These are phyloP conservation scores for Coptotermes formosanus DNA, from an alignment of 1,140 invertebrate genomes.

Conservation along the genomic window DNA sequence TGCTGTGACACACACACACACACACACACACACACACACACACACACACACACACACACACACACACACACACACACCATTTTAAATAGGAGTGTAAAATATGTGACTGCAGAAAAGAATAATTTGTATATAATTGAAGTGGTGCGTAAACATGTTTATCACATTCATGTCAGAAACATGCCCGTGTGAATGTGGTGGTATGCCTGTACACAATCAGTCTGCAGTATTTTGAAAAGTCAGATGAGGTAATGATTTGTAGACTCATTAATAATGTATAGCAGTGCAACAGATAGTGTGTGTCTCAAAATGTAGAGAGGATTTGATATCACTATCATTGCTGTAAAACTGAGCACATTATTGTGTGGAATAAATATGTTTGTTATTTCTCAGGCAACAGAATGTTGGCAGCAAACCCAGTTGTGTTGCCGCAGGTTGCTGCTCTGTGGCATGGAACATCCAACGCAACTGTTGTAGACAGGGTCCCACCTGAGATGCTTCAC, in stretches of 20 bases:
- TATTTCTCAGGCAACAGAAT: neutral
- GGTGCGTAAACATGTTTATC: too few relatives aligned
- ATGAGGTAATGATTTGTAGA: neutral
- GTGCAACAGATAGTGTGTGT: neutral
- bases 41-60: too few relatives aligned
- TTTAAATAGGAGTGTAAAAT: too few relatives aligned
- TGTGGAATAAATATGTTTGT: neutral
- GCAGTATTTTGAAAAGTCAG: neutral
- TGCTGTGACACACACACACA: too few relatives aligned
- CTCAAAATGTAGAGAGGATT: neutral
- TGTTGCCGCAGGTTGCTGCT: neutral
- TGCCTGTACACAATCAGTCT: neutral
- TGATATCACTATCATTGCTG: neutral
- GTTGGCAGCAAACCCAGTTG: neutral
- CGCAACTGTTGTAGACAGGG: slow-evolving; percentile 70
- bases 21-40: too few relatives aligned
- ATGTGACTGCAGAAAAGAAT: too few relatives aligned
- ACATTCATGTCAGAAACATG: too few relatives aligned
- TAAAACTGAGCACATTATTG: neutral
- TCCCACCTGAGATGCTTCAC: slow-evolving; percentile 70
- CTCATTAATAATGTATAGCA: neutral
- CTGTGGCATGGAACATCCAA: slow-evolving; percentile 46
- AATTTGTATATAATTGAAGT: too few relatives aligned
- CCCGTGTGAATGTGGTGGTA: too few relatives aligned
- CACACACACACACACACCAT: too few relatives aligned